Evolutionary conservation across 2,888 invertebrate genomes (phyloP).

Genomic region (Aradus depressus): DNA sequence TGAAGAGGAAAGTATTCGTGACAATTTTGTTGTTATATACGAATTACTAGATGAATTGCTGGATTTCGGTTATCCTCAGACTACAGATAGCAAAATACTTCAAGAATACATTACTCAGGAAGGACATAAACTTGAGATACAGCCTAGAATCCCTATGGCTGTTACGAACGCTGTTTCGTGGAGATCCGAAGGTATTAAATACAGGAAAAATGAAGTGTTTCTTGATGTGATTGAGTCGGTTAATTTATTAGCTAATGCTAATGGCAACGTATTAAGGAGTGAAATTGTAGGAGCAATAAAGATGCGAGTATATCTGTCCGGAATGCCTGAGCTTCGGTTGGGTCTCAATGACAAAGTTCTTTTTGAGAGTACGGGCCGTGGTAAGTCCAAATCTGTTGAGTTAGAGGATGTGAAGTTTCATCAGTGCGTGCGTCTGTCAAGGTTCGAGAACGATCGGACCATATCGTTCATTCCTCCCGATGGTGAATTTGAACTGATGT

Average conservation of each 20-base stretch:
- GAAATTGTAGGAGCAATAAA: conserved; percentile 57
- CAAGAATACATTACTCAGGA: conserved; percentile 58
- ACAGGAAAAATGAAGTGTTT: conserved; percentile 59
- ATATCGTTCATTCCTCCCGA: conserved; percentile 59
- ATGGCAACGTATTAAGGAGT: conserved; percentile 52
- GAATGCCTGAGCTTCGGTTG: conserved; percentile 57
- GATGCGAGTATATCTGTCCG: conserved; percentile 55
- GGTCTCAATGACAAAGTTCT: conserved; percentile 57
- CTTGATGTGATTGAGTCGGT: conserved; percentile 59
- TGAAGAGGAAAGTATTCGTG: conserved; percentile 57
- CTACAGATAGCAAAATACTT: conserved; percentile 54
- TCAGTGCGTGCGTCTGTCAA: conserved; percentile 54
- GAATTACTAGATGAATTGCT: conserved; percentile 55
- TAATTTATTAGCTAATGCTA: conserved; percentile 52
- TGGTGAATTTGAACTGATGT: conserved; percentile 60
- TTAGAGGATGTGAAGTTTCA: conserved; percentile 59
- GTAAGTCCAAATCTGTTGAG: conserved; percentile 56
- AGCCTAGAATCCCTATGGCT: conserved; percentile 53
- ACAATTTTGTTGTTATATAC: conserved; percentile 59
- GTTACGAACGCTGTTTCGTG: conserved; percentile 62
- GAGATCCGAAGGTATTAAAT: conserved; percentile 56
- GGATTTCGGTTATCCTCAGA: conserved; percentile 59
- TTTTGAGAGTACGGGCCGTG: conserved; percentile 54
- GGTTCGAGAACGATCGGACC: conserved; percentile 57
- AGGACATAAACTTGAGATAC: conserved; percentile 53